A percentile compares a stretch with the other conserved stretches of the same genome.
Conservation (phyloP, 1,140 invertebrate genomes). For the Eueides isabella region DNA sequence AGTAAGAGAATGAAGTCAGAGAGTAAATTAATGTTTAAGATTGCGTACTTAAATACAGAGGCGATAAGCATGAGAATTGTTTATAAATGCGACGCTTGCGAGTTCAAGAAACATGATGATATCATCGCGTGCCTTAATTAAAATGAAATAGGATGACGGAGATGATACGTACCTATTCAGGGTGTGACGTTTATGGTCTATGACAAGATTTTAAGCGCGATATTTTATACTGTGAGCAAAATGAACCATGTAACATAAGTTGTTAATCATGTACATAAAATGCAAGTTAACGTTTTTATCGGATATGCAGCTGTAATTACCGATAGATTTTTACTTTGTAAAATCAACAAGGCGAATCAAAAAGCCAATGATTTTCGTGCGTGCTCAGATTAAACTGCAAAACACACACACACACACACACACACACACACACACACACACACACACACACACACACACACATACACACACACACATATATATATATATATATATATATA, state of each 20-base stretch:
- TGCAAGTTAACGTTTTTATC: neutral
- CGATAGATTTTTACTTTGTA: no score
- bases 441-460: no score
- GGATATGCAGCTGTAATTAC: no score
- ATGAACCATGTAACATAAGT: neutral
- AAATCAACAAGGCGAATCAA: no score
- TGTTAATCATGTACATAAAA: neutral
- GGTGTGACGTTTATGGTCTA: constrained; percentile 9
- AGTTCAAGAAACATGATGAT: constrained; percentile 25
- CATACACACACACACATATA: no score
- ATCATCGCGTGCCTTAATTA: constrained; percentile 23
- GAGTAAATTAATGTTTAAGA: constrained; percentile 3
- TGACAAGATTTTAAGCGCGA: neutral
- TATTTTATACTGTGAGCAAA: neutral
- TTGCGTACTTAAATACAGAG: constrained; percentile 16
- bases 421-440: no score
- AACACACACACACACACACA: no score
- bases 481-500: no score
- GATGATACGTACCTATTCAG: constrained; percentile 12
- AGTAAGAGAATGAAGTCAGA: constrained; percentile 9
- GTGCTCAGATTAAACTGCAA: no score
- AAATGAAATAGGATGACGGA: constrained; percentile 21
- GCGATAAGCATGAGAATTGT: constrained; percentile 18
- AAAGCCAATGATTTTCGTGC: no score
- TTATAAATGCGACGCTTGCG: constrained; percentile 19